Conservation (phyloP, 2,888 invertebrate species). For the Adelphocoris suturalis region DNA sequence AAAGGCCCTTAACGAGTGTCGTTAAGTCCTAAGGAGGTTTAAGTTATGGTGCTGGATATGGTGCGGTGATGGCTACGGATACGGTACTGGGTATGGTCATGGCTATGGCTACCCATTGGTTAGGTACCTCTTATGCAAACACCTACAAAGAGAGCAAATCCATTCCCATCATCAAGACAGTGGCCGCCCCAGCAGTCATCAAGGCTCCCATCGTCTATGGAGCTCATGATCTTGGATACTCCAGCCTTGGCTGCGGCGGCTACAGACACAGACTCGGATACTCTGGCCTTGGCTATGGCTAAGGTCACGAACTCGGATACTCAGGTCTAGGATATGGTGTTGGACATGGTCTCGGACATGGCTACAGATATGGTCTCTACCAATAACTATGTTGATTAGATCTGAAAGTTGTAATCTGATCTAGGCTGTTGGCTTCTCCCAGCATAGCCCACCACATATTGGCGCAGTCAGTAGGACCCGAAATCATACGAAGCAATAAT, state of each 20-base stretch:
- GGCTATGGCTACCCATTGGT: constrained; percentile 79
- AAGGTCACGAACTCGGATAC: constrained; percentile 26
- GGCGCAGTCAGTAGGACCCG: too few species aligned
- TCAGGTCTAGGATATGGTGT: constrained; percentile 44
- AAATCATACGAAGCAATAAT: too few species aligned
- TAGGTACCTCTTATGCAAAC: constrained; percentile 84
- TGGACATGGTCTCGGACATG: constrained; percentile 8
- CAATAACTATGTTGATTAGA: too few species aligned
- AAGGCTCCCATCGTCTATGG: constrained; percentile 67
- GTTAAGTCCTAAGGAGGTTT: constrained; percentile 74
- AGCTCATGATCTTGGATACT: constrained; percentile 77
- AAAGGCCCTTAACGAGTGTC: too few species aligned
- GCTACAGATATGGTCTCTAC: constrained; percentile 11
- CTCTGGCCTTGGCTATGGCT: constrained; percentile 53
- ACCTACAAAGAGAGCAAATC: constrained; percentile 78
- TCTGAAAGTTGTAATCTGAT: too few species aligned
- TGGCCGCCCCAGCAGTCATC: constrained; percentile 57
- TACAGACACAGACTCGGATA: constrained; percentile 43
- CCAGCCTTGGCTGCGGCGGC: constrained; percentile 48
- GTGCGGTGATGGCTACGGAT: constrained; percentile 75
- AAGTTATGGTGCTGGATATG: constrained; percentile 73
- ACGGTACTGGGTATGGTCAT: constrained; percentile 76
- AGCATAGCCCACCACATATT: too few species aligned
- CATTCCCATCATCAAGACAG: constrained; percentile 58
- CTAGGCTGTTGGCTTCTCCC: too few species aligned